Evolutionary conservation across 1,140 invertebrate species (phyloP), one percentile per base, ranked within the genome.

Genomic region (Drosophila ercepeae): DNA sequence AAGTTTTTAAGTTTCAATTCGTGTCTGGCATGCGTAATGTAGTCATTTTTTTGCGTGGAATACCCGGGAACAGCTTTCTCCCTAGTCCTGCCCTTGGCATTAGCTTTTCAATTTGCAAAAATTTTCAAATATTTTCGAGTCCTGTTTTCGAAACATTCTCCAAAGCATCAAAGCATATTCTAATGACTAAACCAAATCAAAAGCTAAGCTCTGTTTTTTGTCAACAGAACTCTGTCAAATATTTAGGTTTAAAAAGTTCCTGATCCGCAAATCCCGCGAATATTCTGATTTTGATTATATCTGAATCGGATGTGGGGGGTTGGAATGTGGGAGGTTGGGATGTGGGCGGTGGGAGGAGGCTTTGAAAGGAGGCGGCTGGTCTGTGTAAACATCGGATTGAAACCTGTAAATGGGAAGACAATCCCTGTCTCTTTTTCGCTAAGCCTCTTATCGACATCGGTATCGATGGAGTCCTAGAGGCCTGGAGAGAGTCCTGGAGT

Each of bases 1-100:
- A 83, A 83, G 78, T 83, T 83, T 82, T 83, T 83, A 83, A 83
- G 78, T 83, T 83, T 83, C 78, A 59, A 65, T 82, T 75, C 78
- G 78, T 83, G 78, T 78, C 83, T 84, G 78, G 78, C 64, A 83
- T 83, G 78, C 78, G 74, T 83, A 83, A 83, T 83, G 51, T 42
- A 65, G 63, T 45, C 25, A 67, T 51, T 65, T 59, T 68, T 82
- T 46, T 2, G 21, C n/a, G n/a, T n/a, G n/a, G n/a, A n/a, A n/a
- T n/a, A n/a, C n/a, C n/a, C n/a, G n/a, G n/a, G n/a, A n/a, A n/a
- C n/a, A n/a, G n/a, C n/a, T 36, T 36, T 13, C 9, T 14, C 5
- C 13, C n/a, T 16, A 3, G n/a, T 14, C 34, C 36, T 6, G 29
- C 21, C 23, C 9, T 32, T 32, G 16, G 48, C 13, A 14, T 14